Conservation (phyloP, 2,113 vertebrate species). For the Corvus moneduloides region DNA sequence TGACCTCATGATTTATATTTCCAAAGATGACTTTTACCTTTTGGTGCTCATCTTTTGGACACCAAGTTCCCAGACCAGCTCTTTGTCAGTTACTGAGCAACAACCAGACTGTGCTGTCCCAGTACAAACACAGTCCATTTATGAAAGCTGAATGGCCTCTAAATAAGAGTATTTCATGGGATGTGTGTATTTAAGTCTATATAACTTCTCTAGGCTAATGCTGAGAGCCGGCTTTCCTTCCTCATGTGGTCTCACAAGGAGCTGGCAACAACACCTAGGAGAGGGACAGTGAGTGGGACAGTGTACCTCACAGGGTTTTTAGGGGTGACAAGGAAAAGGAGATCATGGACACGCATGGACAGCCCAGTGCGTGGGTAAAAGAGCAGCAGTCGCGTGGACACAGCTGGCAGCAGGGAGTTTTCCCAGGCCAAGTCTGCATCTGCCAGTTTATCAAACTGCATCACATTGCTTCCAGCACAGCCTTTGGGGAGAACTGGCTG, state of each 20-base stretch:
- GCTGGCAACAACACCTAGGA: background rate
- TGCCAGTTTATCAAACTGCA: background rate
- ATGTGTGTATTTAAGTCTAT: background rate
- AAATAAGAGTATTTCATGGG: background rate
- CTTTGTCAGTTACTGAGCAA: background rate
- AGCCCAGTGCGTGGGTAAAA: fast-evolving
- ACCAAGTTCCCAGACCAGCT: background rate
- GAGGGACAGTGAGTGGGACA: background rate
- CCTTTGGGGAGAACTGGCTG: background rate
- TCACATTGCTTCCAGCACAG: background rate
- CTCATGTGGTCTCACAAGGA: background rate
- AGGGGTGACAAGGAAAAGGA: background rate
- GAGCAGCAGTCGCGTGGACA: fast-evolving
- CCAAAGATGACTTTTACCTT: background rate
- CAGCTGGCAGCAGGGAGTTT: background rate
- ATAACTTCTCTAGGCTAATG: background rate
- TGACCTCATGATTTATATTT: background rate
- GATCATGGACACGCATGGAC: background rate
- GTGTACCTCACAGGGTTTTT: fast-evolving
- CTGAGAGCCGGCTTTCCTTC: background rate
- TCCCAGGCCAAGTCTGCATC: background rate
- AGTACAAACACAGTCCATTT: background rate
- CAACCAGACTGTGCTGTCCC: background rate
- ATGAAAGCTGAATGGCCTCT: background rate
- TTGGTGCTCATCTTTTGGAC: background rate